Base-by-base conservation (phyloP, 2,113 vertebrate species). In the Anser brachyrhynchus region DNA sequence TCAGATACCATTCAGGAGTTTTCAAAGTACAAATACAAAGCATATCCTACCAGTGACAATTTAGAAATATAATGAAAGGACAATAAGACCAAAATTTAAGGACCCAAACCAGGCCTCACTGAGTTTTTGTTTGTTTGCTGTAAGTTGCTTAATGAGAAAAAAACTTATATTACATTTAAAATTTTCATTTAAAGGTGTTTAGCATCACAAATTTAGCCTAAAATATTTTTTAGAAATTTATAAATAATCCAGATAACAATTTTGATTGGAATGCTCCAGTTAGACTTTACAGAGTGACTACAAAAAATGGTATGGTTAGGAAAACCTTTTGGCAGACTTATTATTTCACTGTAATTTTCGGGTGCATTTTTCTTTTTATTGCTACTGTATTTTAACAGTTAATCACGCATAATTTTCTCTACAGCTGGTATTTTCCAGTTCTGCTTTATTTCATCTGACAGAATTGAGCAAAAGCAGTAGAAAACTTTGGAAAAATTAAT, bases 341-440 rank as follows among this genome's bases (percentile, higher is more conserved):
- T 26, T 22, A 29, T 78, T 92, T 72, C 39, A 69, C 26, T 72
- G 22, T 49, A 78, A 82, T 75, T 94, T 92, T 90, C 61, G 75
- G 89, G 65, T 57, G n/a, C 22, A 39, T 92, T 92, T 95, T 92
- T 87, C 59, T 81, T 95, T 92, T 84, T 76, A 84, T 91, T 91
- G 75, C 93, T 91, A 82, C 89, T 79, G 43, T 61, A 92, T 89
- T 89, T 94, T 87, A 79, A 74, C 64, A 81, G 37, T 89, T 87
- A 85, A 58, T 74, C 22, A 75, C 8, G 9, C 19, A 37, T 65
- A 69, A 79, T 93, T 96, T 92, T 89, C 89, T 88, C 57, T 91
- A 54, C 23, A 71, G 54, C 15, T 84, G 52, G 13, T 78, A 91
- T 92, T 95, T 96, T 95, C 84, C 70, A 92, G 41, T 87, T 92